Conservation (phyloP, 2,113 vertebrate species). For the Ciconia maguari region DNA sequence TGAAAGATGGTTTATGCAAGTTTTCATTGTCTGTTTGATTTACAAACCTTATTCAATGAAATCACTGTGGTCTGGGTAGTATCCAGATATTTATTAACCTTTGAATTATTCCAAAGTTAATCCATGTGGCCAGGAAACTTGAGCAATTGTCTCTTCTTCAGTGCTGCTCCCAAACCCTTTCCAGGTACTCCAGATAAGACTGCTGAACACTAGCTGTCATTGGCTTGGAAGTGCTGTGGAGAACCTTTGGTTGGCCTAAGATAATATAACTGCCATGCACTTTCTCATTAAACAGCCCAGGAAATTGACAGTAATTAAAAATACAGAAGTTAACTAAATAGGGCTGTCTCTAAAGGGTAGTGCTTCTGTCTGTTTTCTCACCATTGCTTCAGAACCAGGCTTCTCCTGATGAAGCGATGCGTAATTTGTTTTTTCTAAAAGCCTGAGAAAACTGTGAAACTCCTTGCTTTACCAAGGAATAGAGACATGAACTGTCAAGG, state of each 20-base stretch:
- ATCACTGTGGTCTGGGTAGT: background rate
- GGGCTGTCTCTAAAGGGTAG: constrained; percentile 11
- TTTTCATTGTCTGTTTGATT: background rate
- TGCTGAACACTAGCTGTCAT: background rate
- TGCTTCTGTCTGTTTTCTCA: background rate
- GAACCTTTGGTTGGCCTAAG: background rate
- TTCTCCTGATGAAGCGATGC: background rate
- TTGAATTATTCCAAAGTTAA: background rate
- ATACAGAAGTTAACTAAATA: background rate
- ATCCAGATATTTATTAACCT: background rate
- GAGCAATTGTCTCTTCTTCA: background rate
- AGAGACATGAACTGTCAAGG: background rate
- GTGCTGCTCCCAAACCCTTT: background rate
- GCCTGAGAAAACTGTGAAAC: background rate
- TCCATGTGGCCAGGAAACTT: background rate
- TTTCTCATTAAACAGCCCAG: constrained; percentile 12
- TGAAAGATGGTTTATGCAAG: background rate
- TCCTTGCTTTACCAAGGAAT: background rate
- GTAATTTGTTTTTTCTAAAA: background rate
- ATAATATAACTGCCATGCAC: background rate
- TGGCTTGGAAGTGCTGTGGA: background rate
- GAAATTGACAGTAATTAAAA: constrained; percentile 37
- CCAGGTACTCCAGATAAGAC: background rate
- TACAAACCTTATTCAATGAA: background rate
- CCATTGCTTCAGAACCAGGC: background rate